Evolutionary conservation across 1,140 invertebrate genomes (phyloP).

Genomic region (Oscheius sp.): DNA sequence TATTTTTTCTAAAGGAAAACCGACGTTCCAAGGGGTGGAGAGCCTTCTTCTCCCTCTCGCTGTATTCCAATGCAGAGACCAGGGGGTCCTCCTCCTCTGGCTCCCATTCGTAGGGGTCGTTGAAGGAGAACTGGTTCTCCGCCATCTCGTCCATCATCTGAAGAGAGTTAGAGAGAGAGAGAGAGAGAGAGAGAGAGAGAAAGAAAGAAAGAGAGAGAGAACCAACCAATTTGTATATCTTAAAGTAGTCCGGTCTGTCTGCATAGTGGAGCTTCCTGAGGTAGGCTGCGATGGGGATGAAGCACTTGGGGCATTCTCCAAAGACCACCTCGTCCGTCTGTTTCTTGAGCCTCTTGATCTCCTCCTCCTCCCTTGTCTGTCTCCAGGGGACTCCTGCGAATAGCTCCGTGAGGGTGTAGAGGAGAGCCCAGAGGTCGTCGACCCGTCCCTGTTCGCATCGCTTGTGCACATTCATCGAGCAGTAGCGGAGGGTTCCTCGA

Average conservation of each 20-base stretch:
- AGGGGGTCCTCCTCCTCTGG: neutral
- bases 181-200: neutral
- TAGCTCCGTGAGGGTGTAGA: constrained; percentile 53
- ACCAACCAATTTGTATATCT: too few species aligned
- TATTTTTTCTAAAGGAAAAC: too few species aligned
- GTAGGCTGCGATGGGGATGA: constrained; percentile 37
- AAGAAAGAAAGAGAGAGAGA: too few species aligned
- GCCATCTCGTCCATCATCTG: constrained; percentile 16
- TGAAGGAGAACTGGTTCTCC: constrained; percentile 14
- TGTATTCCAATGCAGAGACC: neutral
- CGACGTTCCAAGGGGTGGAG: neutral
- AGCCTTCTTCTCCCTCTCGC: neutral
- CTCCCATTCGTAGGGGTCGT: constrained; percentile 39
- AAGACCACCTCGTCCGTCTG: constrained; percentile 28
- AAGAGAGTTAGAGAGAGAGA: neutral
- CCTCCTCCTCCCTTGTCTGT: constrained; percentile 21
- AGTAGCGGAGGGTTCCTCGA: constrained; percentile 51
- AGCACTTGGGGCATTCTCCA: constrained; percentile 40
- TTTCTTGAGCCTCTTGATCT: constrained; percentile 31
- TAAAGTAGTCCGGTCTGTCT: constrained; percentile 42
- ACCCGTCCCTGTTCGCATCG: constrained; percentile 50
- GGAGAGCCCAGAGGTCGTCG: constrained; percentile 52
- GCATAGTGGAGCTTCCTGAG: constrained; percentile 37
- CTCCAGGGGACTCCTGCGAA: constrained; percentile 47
- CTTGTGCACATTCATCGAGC: constrained; percentile 47